Evolutionary conservation across 1,140 invertebrate genomes (phyloP).

Genomic region (Dryas iulia): DNA sequence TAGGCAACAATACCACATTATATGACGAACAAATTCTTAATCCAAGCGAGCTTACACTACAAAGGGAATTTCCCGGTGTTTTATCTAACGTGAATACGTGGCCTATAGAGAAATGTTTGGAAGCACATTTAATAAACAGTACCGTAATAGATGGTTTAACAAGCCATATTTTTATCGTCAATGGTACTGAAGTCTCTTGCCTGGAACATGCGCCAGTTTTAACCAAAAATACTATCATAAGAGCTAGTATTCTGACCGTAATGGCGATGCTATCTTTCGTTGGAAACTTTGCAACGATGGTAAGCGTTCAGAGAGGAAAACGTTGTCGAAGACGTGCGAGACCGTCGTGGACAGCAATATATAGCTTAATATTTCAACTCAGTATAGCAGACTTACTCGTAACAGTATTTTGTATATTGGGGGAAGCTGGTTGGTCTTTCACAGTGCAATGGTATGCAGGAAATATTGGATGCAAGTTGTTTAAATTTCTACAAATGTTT

Average conservation of each 20-base stretch:
- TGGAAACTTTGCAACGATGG: constrained; percentile 88
- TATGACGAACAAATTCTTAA: constrained; percentile 48
- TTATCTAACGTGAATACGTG: constrained; percentile 37
- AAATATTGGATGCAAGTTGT: constrained; percentile 88
- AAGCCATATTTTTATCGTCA: constrained; percentile 48
- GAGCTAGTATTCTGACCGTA: constrained; percentile 83
- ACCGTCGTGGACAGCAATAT: constrained; percentile 86
- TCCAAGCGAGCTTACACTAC: constrained; percentile 40
- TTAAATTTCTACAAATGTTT: constrained; percentile 92
- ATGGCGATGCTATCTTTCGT: constrained; percentile 87
- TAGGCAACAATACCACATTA: constrained; percentile 72
- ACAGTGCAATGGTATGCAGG: constrained; percentile 91
- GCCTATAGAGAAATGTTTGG: constrained; percentile 62
- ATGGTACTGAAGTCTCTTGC: constrained; percentile 70
- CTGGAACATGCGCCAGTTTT: constrained; percentile 84
- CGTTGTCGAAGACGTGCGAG: constrained; percentile 76
- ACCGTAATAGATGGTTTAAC: constrained; percentile 44
- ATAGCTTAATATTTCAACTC: constrained; percentile 88
- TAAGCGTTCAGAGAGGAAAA: constrained; percentile 85
- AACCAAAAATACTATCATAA: constrained; percentile 81
- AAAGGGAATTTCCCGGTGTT: constrained; percentile 39
- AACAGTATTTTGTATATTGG: constrained; percentile 89
- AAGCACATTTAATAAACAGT: constrained; percentile 46
- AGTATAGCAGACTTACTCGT: constrained; percentile 89
- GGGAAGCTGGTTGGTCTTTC: constrained; percentile 89